Evolutionary conservation across 2,113 vertebrate species (phyloP), one percentile per base, ranked within the genome.

Genomic region (Vulpes ferrilata): DNA sequence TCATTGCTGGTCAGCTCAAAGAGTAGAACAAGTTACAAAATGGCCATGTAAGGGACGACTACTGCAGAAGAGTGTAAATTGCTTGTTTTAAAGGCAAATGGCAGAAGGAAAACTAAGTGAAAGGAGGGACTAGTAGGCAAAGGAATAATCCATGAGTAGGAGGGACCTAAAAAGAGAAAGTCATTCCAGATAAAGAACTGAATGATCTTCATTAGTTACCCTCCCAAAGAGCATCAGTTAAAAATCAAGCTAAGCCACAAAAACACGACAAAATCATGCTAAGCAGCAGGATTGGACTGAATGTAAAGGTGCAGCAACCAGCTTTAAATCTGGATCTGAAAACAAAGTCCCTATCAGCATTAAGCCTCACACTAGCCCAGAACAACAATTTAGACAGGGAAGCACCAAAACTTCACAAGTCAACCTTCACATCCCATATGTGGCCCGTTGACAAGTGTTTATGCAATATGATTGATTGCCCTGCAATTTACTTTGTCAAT

Each of bases 401-500:
- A 97, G 65, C 79, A 43, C 89, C 51, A 12, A 78, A 84, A 83
- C 79, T 67, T 85, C 64, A 55, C 23, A 62, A 97, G 95, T 78
- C 53, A 94, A 88, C 88, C 80, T 97, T 96, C 79, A 73, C 85
- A 96, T 62, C 90, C 25, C 69, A 80, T 7, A 25, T 91, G 78
- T 43, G 65, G 78, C 93, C 82, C 53, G 27, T 76, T 59, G 65
- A 97, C 86, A 59, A 96, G 60, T 78, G 30, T 96, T 98, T 97
- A 96, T 60, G 95, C 79, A 98, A 85, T 91, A 93, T 85, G 96
- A 98, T 76, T 97, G 86, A 98, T 97, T 88, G 93, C 53, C 9
- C 86, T 92, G 35, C 48, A 95, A 60, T 96, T 98, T 95, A 60
- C 93, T 95, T 91, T 98, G 97, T 98, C 97, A 97, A 12, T 98